Base-by-base conservation (phyloP, 2,888 invertebrate genomes). In the Andrena hattorfiana region DNA sequence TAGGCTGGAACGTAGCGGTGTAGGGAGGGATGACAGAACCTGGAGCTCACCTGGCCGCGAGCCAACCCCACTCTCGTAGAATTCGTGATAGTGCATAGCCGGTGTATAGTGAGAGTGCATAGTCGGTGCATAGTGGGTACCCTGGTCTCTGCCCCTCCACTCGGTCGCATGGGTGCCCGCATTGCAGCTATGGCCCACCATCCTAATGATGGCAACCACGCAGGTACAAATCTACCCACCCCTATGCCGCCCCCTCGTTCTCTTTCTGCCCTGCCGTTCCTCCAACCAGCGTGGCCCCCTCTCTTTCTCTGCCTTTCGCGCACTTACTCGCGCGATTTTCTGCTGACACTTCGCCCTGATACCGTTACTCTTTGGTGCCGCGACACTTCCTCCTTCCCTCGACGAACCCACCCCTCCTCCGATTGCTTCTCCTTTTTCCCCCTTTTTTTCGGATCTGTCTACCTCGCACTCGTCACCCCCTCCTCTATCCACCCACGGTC, bases 171-270 rank as follows among this genome's bases (percentile, higher is more conserved):
- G 89, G 91, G 88, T 89, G 89, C 91, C 93, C 93, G 93, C 93
- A 93, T 92, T 93, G 93, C 93, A 93, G 93, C 92, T 92, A 91
- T 90, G 91, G 92, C 91, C 92, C 91, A 92, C 90, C 93, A 92
- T 93, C 90, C 92, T 93, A 92, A 93, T 92, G 92, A 93, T 93
- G 92, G 92, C 92, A 91, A 91, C 91, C 90, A 92, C 91, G 90
- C 91, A 92, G 92, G 91, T 92, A 92, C 90, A 88, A 90, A 92
- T 91, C 89, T 86, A 89, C 87, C 83, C 87, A 75, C 84, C 69
- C 83, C 70, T 70, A 74, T 56, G 30, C 62, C 81, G 49, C 73
- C 81, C 81, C 66, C 77, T 67, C 77, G 56, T 76, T 76, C 77
- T 60, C 70, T 70, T 76, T 75, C 79, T 72, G 64, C 80, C 76